Evolutionary conservation across 2,113 vertebrate species (phyloP), one percentile per base, ranked within the genome.

Genomic region (Paradoxurus hermaphroditus): DNA sequence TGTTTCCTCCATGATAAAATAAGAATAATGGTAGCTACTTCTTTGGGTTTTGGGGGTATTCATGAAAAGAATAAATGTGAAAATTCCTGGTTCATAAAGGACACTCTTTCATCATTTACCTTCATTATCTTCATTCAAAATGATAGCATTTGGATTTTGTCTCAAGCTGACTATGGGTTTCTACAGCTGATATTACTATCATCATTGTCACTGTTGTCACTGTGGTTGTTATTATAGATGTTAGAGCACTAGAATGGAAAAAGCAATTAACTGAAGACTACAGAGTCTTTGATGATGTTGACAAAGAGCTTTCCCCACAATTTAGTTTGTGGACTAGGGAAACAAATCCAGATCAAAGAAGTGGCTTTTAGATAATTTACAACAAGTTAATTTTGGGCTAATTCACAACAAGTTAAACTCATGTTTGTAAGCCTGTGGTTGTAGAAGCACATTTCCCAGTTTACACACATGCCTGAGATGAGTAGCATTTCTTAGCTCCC

Each of bases 261-360:
- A 86, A 27, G 62, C 23, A 56, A 86, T 41, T 96, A 83, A 89
- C 18, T 59, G 56, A 75, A 29, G 5, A 29, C 21, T 10, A 31
- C 4, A 21, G 34, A 89, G 25, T 88, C 53, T 91, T 65, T 53
- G 41, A 39, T 89, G 15, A 59, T 15, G n/a, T 46, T 91, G 94
- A 97, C 94, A 93, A 93, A 86, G 51, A 88, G 36, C 46, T 88
- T 67, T 88, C 46, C 13, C 77, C 67, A 93, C 23, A n/a, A 67
- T 86, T 92, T 93, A 81, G 78, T 96, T 63, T 96, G 93, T 72
- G 49, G 1, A 39, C 7, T 41, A 23, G 63, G 5, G 34, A 90
- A 90, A 88, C 67, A 88, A 91, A n/a, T n/a, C 70, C 53, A 62
- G 92, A 96, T 92, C 90, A 94, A 96, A 95, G 78, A 70, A 90